Evolutionary conservation across 1,140 invertebrate genomes (phyloP), one percentile per base, ranked within the genome.

Genomic region (Periplaneta americana): DNA sequence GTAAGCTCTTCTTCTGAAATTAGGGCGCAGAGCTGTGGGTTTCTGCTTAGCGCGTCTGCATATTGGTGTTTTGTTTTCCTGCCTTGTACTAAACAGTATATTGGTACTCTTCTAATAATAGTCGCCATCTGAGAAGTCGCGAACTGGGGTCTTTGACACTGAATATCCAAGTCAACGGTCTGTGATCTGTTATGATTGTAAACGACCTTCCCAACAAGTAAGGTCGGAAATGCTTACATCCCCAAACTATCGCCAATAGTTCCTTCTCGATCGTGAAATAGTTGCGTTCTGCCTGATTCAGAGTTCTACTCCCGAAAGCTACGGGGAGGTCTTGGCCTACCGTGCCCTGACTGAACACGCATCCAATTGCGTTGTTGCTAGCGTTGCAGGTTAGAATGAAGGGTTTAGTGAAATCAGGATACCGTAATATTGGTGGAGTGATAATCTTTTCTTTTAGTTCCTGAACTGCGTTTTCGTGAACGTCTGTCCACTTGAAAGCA

Each of bases 131-230:
- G 4, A 88, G 85, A 28, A 92, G 83, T 84, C 88, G 83, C 37
- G 87, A 86, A 17, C 85, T 87, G 15, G 88, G 87, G 75, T 91
- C 88, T 82, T 90, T 91, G 0, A 89, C 81, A 17, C 86, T 87
- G 36, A 87, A 86, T 4, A 92, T 83, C 87, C 88, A 91, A 36
- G 83, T 85, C 31, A 92, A 83, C 0, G 89, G 87, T 83, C 86
- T 85, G 83, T 92, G 89, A 82, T 93, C 91, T 1, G 89, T 92
- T 17, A 88, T 79, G 1, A 92, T 85, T 32, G 83, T 88, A 82
- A 92, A 92, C 76, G 88, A 86, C 37, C 79, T 85, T 28, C 88
- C 88, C 80, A 88, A 88, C 5, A 92, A 80, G 84, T 90, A 92
- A 34, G 87, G 86, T 80, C 86, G 81, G 81, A 91, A 91, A 39